phyloP scores from a whole-genome alignment of 2,888 invertebrate genomes.

The Plebejus anna region DNA sequence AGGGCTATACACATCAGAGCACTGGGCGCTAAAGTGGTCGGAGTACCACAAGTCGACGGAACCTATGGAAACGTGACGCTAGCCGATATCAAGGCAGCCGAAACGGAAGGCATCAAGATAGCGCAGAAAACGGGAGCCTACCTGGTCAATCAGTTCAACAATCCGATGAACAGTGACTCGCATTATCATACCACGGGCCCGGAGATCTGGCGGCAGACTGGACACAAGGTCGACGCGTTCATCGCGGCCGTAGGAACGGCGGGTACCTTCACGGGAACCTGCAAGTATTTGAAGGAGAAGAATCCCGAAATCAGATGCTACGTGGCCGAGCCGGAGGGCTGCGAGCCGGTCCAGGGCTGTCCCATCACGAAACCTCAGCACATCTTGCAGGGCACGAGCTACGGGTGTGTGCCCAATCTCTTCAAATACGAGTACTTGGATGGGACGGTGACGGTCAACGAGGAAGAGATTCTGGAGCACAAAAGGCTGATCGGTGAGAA shows the following conservation, averaged over 20 bases:
- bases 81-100: conserved; percentile 62
- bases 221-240: conserved; percentile 65
- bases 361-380: conserved; percentile 68
- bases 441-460: conserved; percentile 45
- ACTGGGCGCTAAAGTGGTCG: conserved; percentile 63
- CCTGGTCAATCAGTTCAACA: conserved; percentile 67
- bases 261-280: conserved; percentile 63
- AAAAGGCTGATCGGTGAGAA: conserved; percentile 60
- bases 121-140: conserved; percentile 59
- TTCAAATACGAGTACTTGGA: conserved; percentile 64
- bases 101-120: conserved; percentile 55
- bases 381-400: conserved; percentile 69
- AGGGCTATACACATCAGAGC: conserved; percentile 73
- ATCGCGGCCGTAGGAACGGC: conserved; percentile 68
- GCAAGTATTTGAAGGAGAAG: conserved; percentile 64
- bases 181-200: conserved; percentile 69
- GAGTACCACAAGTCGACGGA: conserved; percentile 71
- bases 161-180: conserved; percentile 54
- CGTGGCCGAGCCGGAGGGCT: conserved; percentile 66
- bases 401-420: conserved; percentile 62
- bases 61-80: conserved; percentile 67
- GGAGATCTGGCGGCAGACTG: conserved; percentile 71
- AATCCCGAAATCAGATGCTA: conserved; percentile 56
- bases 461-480: conserved; percentile 52
- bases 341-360: conserved; percentile 64